Conservation (phyloP, 2,797 vertebrate species). For the Ibycter americanus region DNA sequence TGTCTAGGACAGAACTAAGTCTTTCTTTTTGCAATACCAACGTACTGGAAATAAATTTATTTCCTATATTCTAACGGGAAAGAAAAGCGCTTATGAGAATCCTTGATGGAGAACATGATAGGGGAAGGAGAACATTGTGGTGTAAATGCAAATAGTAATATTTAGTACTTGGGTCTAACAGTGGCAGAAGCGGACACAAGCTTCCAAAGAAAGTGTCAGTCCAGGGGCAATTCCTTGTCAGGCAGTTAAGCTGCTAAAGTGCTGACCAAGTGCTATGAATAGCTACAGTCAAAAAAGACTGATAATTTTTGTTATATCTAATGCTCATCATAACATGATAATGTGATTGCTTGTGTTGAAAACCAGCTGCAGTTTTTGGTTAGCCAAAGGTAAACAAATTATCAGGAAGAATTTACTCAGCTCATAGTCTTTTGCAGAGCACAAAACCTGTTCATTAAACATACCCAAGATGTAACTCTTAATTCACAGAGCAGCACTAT, state of each 20-base stretch:
- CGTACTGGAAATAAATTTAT: not conserved
- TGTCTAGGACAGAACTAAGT: not conserved
- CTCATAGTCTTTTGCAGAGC: not conserved
- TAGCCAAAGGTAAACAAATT: not conserved
- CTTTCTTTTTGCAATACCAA: not conserved
- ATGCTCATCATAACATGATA: not conserved
- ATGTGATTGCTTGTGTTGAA: not conserved
- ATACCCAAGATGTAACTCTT: not conserved
- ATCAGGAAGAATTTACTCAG: not conserved
- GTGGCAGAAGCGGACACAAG: not conserved
- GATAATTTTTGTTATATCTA: not conserved
- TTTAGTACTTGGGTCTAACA: not conserved
- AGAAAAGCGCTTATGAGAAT: not conserved
- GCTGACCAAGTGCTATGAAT: not conserved
- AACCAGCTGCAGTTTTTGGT: not conserved
- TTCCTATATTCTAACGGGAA: not conserved
- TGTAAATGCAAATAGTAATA: not conserved
- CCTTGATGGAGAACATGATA: not conserved
- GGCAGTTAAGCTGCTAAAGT: not conserved
- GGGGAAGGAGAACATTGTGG: not conserved
- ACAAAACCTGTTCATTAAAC: not conserved
- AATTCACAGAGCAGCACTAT: not conserved
- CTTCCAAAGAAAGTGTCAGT: not conserved
- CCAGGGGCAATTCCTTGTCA: not conserved
- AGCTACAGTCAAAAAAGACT: not conserved